These are phyloP conservation scores for Rhabdophis nuchalis DNA, from an alignment of 2,797 vertebrate genomes.

Conservation along the genomic window DNA sequence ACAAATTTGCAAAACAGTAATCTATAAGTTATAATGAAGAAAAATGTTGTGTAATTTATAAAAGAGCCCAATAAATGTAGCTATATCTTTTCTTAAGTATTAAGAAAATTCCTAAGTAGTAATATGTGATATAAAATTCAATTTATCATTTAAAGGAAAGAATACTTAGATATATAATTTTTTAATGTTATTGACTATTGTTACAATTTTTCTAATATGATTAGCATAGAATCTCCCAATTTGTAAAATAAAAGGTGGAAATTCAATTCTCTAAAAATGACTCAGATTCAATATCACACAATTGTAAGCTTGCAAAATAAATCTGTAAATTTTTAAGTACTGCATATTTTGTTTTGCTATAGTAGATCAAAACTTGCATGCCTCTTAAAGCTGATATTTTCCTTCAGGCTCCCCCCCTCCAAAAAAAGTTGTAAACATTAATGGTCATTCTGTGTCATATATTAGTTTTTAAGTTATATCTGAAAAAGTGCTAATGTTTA, in stretches of 20 bases:
- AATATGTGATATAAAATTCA: not conserved
- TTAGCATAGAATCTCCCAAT: not conserved
- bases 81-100: not conserved
- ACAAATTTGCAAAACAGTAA: slow-evolving; percentile 69
- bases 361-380: not conserved
- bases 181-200: not conserved
- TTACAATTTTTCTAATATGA: not conserved
- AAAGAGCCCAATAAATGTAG: not conserved
- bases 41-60: slow-evolving; percentile 20
- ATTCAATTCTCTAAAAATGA: not conserved
- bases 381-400: not conserved
- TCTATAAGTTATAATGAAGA: slow-evolving; percentile 49
- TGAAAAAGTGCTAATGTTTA: not conserved
- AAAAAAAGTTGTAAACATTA: not conserved
- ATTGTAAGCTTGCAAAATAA: not conserved
- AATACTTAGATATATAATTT: not conserved
- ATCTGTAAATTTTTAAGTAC: not conserved
- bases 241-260: not conserved
- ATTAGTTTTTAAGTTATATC: not conserved
- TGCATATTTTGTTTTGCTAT: not conserved
- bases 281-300: not conserved
- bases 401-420: not conserved
- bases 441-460: not conserved
- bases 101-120: not conserved
- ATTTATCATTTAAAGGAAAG: not conserved